Conservation (phyloP, 2,888 invertebrate species). For the Meta bourneti region DNA sequence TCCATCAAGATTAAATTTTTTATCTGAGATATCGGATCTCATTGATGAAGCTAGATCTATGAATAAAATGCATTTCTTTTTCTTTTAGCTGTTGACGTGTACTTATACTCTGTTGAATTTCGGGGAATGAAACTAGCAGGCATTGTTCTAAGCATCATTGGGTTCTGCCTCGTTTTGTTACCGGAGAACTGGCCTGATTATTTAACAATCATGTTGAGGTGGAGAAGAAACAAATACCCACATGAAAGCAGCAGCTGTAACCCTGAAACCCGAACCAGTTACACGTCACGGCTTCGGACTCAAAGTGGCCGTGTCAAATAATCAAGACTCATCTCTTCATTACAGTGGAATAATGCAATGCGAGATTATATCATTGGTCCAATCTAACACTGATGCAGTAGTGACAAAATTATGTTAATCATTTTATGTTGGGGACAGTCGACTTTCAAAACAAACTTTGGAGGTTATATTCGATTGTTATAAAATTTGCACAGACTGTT, state of each 20-base stretch:
- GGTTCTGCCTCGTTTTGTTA: conserved; percentile 95
- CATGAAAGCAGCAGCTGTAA: conserved; percentile 51
- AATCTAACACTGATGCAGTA: not conserved
- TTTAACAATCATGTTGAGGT: conserved; percentile 90
- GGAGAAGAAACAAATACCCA: conserved; percentile 77
- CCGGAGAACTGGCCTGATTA: conserved; percentile 98
- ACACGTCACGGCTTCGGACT: conserved; percentile 94
- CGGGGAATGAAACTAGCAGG: conserved; percentile 98
- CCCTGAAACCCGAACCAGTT: conserved; percentile 89
- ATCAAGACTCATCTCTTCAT: no score
- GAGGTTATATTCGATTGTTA: no score
- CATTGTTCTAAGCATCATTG: conserved; percentile 92
- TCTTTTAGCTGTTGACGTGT: conserved; percentile 89
- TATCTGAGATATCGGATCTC: no score
- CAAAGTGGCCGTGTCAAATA: conserved; percentile 93
- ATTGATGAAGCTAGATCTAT: no score
- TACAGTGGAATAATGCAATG: not conserved
- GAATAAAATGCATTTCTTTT: not conserved
- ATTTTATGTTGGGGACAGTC: no score
- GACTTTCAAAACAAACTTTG: no score
- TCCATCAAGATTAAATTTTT: no score
- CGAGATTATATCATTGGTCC: not conserved
- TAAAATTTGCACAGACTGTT: no score
- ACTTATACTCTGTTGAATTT: conserved; percentile 91
- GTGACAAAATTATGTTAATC: no score